Evolutionary conservation across 2,113 vertebrate genomes (phyloP).

Genomic region (Hypomesus transpacificus): DNA sequence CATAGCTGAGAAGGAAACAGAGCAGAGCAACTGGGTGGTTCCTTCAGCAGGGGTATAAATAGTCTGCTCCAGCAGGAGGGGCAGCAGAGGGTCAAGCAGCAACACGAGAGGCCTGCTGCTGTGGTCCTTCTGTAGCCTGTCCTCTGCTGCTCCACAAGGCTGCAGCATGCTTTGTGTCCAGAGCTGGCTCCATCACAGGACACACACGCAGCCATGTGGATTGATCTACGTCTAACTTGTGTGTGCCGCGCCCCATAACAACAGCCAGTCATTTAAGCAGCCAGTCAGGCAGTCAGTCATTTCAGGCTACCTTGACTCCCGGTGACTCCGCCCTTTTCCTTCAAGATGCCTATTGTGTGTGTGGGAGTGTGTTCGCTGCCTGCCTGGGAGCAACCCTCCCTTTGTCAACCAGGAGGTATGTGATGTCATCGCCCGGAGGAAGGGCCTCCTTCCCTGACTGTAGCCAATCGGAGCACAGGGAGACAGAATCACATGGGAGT

Average conservation of each 20-base stretch:
- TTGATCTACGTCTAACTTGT: no score
- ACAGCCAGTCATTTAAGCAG: neutral
- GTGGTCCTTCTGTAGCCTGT: conserved; percentile 24
- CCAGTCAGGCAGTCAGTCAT: conserved; percentile 11
- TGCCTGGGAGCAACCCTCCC: conserved; percentile 51
- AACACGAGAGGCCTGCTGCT: conserved; percentile 42
- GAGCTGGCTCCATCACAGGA: no score
- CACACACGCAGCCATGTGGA: neutral
- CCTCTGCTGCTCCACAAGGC: conserved; percentile 10
- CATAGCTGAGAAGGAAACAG: conserved; percentile 23
- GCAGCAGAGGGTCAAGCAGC: conserved; percentile 45
- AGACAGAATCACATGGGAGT: conserved; percentile 53
- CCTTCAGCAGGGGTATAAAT: conserved; percentile 51
- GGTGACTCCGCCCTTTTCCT: conserved; percentile 28
- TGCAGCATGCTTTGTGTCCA: conserved; percentile 49
- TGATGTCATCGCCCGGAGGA: conserved; percentile 51
- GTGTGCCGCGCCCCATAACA: no score
- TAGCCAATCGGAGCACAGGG: conserved; percentile 44
- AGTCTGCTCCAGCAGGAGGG: conserved; percentile 18
- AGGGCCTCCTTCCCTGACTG: conserved; percentile 7
- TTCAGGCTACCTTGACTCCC: neutral
- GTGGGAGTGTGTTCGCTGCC: conserved; percentile 29
- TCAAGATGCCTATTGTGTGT: conserved; percentile 53
- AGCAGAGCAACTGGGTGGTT: conserved; percentile 23
- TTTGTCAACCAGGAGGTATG: conserved; percentile 45